Percentiles rank a stretch among this genome's conserved stretches.
Evolutionary conservation across 2,888 invertebrate genomes (phyloP).

Genomic region (Heteromyza rotundicornis): DNA sequence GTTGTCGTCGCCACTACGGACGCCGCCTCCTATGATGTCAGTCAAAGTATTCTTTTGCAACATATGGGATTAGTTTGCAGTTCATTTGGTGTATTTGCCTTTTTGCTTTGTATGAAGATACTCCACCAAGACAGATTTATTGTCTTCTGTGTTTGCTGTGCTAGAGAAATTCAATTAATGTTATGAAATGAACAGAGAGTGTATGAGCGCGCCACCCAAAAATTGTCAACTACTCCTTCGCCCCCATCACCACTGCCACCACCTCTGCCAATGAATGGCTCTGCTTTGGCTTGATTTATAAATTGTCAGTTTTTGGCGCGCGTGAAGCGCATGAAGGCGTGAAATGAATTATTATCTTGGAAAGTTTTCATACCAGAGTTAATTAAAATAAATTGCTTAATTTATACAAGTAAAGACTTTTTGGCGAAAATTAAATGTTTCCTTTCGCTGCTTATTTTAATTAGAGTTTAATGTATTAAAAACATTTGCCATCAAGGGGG

Average conservation of each 20-base stretch:
- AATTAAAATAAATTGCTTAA: constrained; percentile 50
- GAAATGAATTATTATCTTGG: constrained; percentile 29
- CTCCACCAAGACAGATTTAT: constrained; percentile 24
- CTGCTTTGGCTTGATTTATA: constrained; percentile 6
- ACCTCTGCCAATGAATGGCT: not conserved
- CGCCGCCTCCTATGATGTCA: constrained; percentile 1
- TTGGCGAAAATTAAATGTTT: constrained; percentile 8
- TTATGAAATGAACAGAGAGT: not conserved
- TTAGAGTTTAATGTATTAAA: not conserved
- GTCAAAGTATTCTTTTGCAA: constrained; percentile 16
- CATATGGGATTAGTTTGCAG: constrained; percentile 6
- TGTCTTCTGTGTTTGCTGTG: constrained; percentile 10
- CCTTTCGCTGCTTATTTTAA: not conserved
- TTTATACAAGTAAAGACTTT: constrained; percentile 39
- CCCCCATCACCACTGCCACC: not conserved
- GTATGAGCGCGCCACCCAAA: not conserved
- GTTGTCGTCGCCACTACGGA: constrained; percentile 1
- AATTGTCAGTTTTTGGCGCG: not conserved
- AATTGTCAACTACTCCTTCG: not conserved
- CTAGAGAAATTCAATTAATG: constrained; percentile 25
- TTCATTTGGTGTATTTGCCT: not conserved
- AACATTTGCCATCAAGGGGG: not conserved
- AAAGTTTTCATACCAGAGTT: constrained; percentile 33
- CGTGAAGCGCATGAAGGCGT: constrained; percentile 37
- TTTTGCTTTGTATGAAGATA: too few species aligned